Base-by-base conservation (phyloP, 2,113 vertebrate genomes). In the Plotosus lineatus region DNA sequence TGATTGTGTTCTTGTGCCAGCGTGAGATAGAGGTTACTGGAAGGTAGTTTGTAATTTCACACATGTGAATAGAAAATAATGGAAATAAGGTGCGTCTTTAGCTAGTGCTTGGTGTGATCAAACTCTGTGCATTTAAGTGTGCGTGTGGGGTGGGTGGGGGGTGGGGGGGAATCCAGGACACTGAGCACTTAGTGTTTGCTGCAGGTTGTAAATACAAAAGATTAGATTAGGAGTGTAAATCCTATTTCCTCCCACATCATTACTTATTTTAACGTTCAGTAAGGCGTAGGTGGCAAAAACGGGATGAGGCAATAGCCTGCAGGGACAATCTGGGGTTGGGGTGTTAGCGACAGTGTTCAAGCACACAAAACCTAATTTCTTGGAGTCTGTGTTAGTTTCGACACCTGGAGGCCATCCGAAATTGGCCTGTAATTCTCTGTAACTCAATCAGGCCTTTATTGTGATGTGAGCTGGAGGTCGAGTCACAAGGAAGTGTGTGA, bases 221-320 rank as follows among this genome's bases (percentile, higher is more conserved):
- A 85, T 79, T 82, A 78, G 84, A 85, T 85, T 82, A 82, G 51
- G 26, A 75, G 80, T 51, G 55, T 81, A 81, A 81, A 63, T 74
- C 60, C 76, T 78, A 51, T 78, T 80, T 76, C 75, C 77, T 40
- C 55, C 26, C 38, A 50, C 80, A 72, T 77, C 28, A 69, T 78
- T 69, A 78, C 51, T 58, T 69, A 65, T 82, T 82, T 85, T 23
- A 63, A 56, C 21, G 40, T 83, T 77, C 75, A 38, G 58, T 44
- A 82, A 76, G 46, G 71, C 46, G 53, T 79, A 63, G 77, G 78
- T 78, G 72, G 73, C 60, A 33, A 69, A n/a, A 77, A 65, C 8
- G 4, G 61, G 58, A 79, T 3, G n/a, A 71, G 72, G 44, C 40
- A 73, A 80, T 53, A 61, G 81, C 65, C 68, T 65, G 55, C 46